Evolutionary conservation across 2,113 vertebrate genomes (phyloP), one percentile per base, ranked within the genome.

Genomic region (Diglossa brunneiventris): DNA sequence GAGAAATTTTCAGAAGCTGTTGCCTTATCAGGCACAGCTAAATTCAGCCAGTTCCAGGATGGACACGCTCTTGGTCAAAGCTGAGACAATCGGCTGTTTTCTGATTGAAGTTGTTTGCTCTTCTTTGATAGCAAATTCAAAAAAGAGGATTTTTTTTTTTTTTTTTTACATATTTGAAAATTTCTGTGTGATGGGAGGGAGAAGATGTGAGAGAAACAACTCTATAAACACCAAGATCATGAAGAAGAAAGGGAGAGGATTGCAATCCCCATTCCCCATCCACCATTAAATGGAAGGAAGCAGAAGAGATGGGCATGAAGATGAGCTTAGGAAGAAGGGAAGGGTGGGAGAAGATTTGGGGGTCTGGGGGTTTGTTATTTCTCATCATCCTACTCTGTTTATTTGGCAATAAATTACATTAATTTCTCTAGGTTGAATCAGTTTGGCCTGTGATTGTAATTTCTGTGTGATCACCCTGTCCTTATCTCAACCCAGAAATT

Each of bases 221-320:
- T 28, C 24, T 44, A 20, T 15, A 62, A 46, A 17, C 19, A 20
- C 5, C 22, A 47, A n/a, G 28, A 10, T 41, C 33, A 46, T 39
- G 42, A n/a, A 78, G 22, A 42, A 63, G 55, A 12, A 58, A 17
- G 10, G 16, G 21, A 67, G 19, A 52, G 50, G 10, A 5, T 37
- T 1, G 0, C 21, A 35, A 7, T 33, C 31, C 28, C 7, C 1
- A 2, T 41, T 62, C 10, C 7, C 26, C 12, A 44, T 30, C 5
- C 26, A 11, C 10, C 1, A 2, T n/a, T 33, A 41, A 27, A 24
- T 21, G 6, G 28, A 31, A 69, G 2, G 30, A 70, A 16, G 39
- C 28, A 64, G 24, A 74, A n/a, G 23, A 44, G 3, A 4, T 37
- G 20, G 30, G 12, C 73, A 37, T 27, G 27, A 89, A 52, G 20